Percentiles rank a stretch among this genome's conserved stretches.
Evolutionary conservation across 2,113 vertebrate species (phyloP).

Genomic region (Vireo altiloquus): DNA sequence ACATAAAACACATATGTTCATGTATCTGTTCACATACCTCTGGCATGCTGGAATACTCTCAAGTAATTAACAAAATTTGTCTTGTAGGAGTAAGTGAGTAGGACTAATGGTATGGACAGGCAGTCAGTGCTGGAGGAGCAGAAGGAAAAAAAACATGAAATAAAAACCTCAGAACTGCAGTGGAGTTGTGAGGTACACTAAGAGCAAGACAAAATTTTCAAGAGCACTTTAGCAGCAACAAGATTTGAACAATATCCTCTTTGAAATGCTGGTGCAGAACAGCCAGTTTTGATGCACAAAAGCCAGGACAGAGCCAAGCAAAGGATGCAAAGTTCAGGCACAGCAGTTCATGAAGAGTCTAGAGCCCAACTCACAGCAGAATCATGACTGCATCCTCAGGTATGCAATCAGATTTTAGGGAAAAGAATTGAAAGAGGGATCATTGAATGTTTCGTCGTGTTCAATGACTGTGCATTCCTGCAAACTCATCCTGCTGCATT

Average conservation of each 20-base stretch:
- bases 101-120: neutral
- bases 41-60: neutral
- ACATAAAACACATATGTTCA: neutral
- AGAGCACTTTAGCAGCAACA: neutral
- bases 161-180: neutral
- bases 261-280: neutral
- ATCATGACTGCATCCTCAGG: neutral
- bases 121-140: neutral
- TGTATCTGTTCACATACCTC: neutral
- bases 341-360: neutral
- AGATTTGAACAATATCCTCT: neutral
- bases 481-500: neutral
- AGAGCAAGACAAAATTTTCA: neutral
- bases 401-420: neutral
- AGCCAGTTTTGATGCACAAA: neutral
- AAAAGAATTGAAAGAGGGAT: neutral
- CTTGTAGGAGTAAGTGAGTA: neutral
- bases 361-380: neutral
- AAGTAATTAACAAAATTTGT: neutral
- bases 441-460: rapidly evolving
- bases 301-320: neutral
- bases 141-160: neutral
- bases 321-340: neutral
- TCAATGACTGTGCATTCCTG: neutral
- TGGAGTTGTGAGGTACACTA: neutral